Evolutionary conservation across 2,888 invertebrate genomes (phyloP).

Genomic region (Cephus pulcher): DNA sequence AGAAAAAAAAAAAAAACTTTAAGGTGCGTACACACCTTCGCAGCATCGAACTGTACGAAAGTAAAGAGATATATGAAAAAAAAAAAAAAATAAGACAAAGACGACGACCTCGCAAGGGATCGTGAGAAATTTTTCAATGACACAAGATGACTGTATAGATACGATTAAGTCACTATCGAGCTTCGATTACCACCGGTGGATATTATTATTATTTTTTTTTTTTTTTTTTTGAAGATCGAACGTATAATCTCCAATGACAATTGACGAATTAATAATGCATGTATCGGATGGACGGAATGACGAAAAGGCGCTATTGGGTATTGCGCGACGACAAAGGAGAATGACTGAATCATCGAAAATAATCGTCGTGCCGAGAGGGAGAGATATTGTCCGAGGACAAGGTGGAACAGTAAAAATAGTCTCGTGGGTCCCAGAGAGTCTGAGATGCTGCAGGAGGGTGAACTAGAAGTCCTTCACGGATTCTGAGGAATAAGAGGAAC

Average conservation of each 20-base stretch:
- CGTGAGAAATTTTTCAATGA: neutral
- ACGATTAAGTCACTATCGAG: too few relatives aligned
- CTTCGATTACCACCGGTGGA: too few relatives aligned
- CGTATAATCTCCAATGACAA: neutral
- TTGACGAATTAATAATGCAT: too few relatives aligned
- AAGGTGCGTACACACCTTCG: neutral
- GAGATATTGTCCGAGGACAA: constrained; percentile 15
- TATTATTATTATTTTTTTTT: neutral
- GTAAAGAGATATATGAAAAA: neutral
- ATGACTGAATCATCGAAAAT: constrained; percentile 35
- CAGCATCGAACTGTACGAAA: neutral
- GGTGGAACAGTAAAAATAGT: neutral
- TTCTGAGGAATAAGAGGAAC: neutral
- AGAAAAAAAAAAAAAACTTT: too few relatives aligned
- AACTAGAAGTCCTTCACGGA: neutral
- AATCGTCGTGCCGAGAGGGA: constrained; percentile 27
- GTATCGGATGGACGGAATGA: neutral
- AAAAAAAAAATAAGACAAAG: too few relatives aligned
- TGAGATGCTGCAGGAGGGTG: neutral
- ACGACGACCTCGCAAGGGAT: neutral
- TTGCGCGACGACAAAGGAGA: constrained; percentile 20
- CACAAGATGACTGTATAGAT: neutral
- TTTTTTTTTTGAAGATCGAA: neutral
- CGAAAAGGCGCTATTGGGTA: neutral
- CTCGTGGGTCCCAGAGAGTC: neutral